phyloP scores from a whole-genome alignment of 2,888 invertebrate species.

The Clepsis dumicolana region DNA sequence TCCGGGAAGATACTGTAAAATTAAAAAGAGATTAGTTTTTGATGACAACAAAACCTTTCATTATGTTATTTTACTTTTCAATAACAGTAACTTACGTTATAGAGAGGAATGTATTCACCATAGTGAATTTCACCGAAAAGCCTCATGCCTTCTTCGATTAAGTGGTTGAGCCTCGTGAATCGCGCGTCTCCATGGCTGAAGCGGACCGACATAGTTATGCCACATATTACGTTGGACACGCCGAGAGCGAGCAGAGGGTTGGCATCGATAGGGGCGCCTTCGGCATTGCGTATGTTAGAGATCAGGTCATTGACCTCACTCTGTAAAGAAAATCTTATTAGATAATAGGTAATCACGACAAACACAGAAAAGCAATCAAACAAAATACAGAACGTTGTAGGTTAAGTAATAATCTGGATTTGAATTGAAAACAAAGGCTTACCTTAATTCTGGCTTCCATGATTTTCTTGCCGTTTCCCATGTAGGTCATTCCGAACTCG shows the following conservation, averaged over 20 bases:
- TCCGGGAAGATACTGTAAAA: slow-evolving; percentile 85
- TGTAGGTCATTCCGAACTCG: slow-evolving; percentile 95
- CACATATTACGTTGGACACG: slow-evolving; percentile 96
- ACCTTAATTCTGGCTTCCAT: slow-evolving; percentile 96
- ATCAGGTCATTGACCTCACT: slow-evolving; percentile 92
- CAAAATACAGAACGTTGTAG: not conserved
- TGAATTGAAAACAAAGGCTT: slow-evolving; percentile 55
- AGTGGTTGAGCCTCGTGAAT: slow-evolving; percentile 92
- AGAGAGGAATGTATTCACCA: slow-evolving; percentile 93
- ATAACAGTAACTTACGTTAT: slow-evolving; percentile 81
- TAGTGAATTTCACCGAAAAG: slow-evolving; percentile 94
- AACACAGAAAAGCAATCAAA: not conserved
- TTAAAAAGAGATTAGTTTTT: slow-evolving; percentile 41
- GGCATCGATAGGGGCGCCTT: slow-evolving; percentile 90
- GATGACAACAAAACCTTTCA: too few relatives aligned
- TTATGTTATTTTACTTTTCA: not conserved
- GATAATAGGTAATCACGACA: not conserved
- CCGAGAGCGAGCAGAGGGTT: slow-evolving; percentile 92
- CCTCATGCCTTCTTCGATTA: slow-evolving; percentile 97
- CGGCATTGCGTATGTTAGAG: slow-evolving; percentile 86
- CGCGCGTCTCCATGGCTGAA: slow-evolving; percentile 92
- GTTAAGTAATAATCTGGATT: not conserved
- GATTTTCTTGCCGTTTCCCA: slow-evolving; percentile 92
- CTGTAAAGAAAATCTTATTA: slow-evolving; percentile 68
- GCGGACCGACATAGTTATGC: slow-evolving; percentile 95